Base-by-base conservation (phyloP, 64 coral and sea anemone species). In the Trachythela sp. region DNA sequence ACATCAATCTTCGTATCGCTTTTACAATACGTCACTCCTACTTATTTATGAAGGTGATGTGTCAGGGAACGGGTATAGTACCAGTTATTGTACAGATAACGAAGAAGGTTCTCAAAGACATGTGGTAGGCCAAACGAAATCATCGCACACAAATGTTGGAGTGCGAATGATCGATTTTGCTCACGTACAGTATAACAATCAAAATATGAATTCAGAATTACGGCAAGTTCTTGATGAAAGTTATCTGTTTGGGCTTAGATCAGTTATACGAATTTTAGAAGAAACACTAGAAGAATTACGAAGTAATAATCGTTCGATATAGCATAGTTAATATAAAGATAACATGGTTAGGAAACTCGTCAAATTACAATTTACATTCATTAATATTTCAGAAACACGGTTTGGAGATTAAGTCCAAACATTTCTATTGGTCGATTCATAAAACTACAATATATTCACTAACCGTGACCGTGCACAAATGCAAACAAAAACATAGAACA, bases 11-110 rank as follows among this genome's bases (percentile, higher is more conserved):
- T 64, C 56, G 22, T 64, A 64, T 64, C 56, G 56, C 56, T 64
- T 64, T 64, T 64, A 64, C 24, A 64, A 64, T 64, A 64, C 56
- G 56, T 64, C 56, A 27, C 56, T 64, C 7, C 26, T 64, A 18
- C 56, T 64, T n/a, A 64, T 64, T 64, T 64, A 64, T 64, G 56
- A 64, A 64, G 56, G 56, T 13, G 56, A 64, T 27, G 56, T 64
- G 18, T n/a, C 56, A 1, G 24, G 26, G 6, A 24, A 6, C 26
- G 56, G 8, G 26, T n/a, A 22, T 2, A 27, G 8, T 64, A 64
- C 20, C 22, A 52, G 49, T 2, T 52, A 52, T 64, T 64, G 13
- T 26, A 22, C 20, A 64, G 24, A 64, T 27, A 64, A 64, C 26
- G 56, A n/a, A 27, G 56, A n/a, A 24, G 56, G 22, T 13, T 64